A percentile compares a stretch with the other conserved stretches of the same genome.
phyloP scores from a whole-genome alignment of 92 coral and sea anemone species.

The Zoanthus sansibaricus region DNA sequence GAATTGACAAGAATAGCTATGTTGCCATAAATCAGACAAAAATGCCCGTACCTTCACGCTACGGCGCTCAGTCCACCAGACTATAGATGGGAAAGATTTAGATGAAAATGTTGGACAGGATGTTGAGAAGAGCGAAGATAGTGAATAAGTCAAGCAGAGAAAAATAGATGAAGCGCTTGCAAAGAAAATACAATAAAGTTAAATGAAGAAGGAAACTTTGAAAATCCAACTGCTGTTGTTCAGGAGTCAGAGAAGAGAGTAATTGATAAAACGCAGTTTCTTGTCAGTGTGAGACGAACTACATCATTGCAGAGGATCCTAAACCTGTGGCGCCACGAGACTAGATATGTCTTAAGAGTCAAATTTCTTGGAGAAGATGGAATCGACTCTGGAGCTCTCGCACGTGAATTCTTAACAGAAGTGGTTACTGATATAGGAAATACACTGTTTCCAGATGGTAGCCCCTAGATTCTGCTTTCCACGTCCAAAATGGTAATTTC shows the following conservation, averaged over 20 bases:
- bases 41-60: too few relatives aligned
- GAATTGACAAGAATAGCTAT: too few relatives aligned
- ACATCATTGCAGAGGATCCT: constrained; percentile 22
- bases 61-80: too few relatives aligned
- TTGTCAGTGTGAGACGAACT: neutral
- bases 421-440: constrained; percentile 3
- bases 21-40: too few relatives aligned
- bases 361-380: constrained; percentile 51
- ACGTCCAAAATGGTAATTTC: constrained; percentile 50
- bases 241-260: constrained; percentile 19
- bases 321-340: constrained; percentile 18
- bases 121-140: constrained; percentile 34
- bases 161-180: constrained; percentile 24
- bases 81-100: constrained; percentile 26
- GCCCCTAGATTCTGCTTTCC: constrained; percentile 36
- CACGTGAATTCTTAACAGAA: constrained; percentile 42
- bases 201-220: constrained; percentile 11
- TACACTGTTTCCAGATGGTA: constrained; percentile 32
- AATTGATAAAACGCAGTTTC: neutral
- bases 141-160: constrained; percentile 21
- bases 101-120: constrained; percentile 57
- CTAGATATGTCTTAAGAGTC: constrained; percentile 26
- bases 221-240: constrained; percentile 11
- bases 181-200: neutral
- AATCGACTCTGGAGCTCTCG: constrained; percentile 43